Base-by-base conservation (phyloP, 2,113 vertebrate genomes). In the Sterrhoptilus dennistouni region DNA sequence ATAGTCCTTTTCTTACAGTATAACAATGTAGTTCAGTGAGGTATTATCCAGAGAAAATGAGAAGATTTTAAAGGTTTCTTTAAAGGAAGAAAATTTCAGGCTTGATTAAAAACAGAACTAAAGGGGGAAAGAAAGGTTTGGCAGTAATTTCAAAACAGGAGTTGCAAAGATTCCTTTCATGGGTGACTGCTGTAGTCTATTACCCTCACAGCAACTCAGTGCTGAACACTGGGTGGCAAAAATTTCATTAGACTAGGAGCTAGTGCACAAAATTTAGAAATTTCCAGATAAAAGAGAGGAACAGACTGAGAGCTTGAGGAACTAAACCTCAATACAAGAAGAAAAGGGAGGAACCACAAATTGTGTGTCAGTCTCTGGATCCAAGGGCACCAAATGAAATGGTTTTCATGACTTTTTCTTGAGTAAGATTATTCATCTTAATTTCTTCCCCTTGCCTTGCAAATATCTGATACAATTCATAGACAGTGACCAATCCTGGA, bases 31-130 rank as follows among this genome's bases (percentile, higher is more conserved):
- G 85, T 96, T 90, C 60, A 75, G 95, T 87, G 76, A 92, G 50
- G 76, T 90, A 92, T 94, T 96, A 97, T 92, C 90, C 72, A 82
- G 68, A 90, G 95, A 94, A 96, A 94, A 96, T 81, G 76, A 93
- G 88, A 90, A 89, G 85, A 92, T 93, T 96, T 94, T 92, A 90
- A 94, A 94, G 64, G 75, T 87, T 96, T 85, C 79, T 94, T 76
- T 88, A 90, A 88, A 88, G 69, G 40, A 77, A 90, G 64, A 93
- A 95, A 83, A 86, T 90, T 94, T 95, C 87, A 93, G 89, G 80
- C 92, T 90, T 96, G 85, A 91, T 94, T 96, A 91, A 90, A 96
- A 93, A 93, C 91, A 95, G 92, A 94, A 57, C 52, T 84, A 87
- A 87, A 87, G 54, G 38, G 49, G 17, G 13, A 21, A 59, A 45